phyloP scores from a whole-genome alignment of 2,888 invertebrate genomes.

The Euspilapteryx auroguttella region DNA sequence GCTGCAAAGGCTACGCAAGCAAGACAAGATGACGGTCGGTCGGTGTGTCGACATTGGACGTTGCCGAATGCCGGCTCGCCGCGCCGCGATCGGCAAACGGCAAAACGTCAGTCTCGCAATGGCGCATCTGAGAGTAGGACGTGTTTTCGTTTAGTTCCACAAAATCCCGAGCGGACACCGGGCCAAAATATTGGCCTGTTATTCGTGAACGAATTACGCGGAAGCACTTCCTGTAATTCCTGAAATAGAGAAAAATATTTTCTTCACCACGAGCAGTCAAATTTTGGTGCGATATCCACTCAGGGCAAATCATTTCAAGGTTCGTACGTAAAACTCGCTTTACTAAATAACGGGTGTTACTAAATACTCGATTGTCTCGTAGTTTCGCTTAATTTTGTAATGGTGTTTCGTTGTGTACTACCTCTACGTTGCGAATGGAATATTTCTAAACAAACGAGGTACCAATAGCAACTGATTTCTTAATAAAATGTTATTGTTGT shows the following conservation, averaged over 20 bases:
- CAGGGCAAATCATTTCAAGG: slow-evolving; percentile 59
- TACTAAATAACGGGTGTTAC: slow-evolving; percentile 28
- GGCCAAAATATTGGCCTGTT: slow-evolving; percentile 63
- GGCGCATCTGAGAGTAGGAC: slow-evolving; percentile 48
- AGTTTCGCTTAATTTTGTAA: slow-evolving; percentile 41
- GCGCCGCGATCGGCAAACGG: slow-evolving; percentile 26
- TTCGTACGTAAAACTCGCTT: slow-evolving; percentile 56
- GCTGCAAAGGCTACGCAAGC: slow-evolving; percentile 45
- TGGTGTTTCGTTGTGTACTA: slow-evolving; percentile 13
- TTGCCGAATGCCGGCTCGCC: slow-evolving; percentile 49
- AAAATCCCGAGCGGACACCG: slow-evolving; percentile 60
- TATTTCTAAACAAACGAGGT: neutral
- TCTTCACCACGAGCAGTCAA: slow-evolving; percentile 54
- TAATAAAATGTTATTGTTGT: slow-evolving; percentile 17
- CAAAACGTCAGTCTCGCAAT: slow-evolving; percentile 48
- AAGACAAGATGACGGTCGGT: slow-evolving; percentile 43
- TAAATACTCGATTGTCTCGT: slow-evolving; percentile 34
- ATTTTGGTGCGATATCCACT: slow-evolving; percentile 63
- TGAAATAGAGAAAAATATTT: slow-evolving; percentile 28
- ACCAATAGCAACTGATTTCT: slow-evolving; percentile 12
- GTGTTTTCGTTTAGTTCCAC: slow-evolving; percentile 51
- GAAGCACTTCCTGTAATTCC: slow-evolving; percentile 46
- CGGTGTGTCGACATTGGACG: slow-evolving; percentile 60
- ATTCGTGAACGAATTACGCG: slow-evolving; percentile 50
- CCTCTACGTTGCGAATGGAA: slow-evolving; percentile 19